A percentile compares a stretch with the other conserved stretches of the same genome.
Evolutionary conservation across 2,888 invertebrate species (phyloP).

Genomic region (Zaprionus lineosus): DNA sequence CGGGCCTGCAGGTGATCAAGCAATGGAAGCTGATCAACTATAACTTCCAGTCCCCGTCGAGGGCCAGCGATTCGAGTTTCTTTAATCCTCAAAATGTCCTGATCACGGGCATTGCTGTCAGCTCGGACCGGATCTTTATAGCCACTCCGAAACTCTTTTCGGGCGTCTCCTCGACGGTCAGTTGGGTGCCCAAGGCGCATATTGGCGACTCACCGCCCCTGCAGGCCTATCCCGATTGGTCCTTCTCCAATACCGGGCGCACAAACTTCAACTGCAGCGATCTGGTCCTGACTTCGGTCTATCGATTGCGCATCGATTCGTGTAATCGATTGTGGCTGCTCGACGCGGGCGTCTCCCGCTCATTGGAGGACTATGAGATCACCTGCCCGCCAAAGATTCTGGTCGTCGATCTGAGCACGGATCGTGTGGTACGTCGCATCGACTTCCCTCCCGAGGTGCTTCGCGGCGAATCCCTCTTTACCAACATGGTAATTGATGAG

Average conservation of each 20-base stretch:
- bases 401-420: conserved; percentile 90
- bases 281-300: conserved; percentile 90
- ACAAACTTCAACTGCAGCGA: conserved; percentile 90
- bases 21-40: conserved; percentile 88
- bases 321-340: conserved; percentile 92
- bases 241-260: conserved; percentile 88
- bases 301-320: conserved; percentile 89
- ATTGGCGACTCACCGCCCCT: conserved; percentile 88
- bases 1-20: conserved; percentile 85
- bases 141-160: conserved; percentile 89
- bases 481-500: conserved; percentile 91
- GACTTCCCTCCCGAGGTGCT: conserved; percentile 89
- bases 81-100: conserved; percentile 88
- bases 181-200: conserved; percentile 87
- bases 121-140: conserved; percentile 88
- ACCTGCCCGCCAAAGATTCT: conserved; percentile 91
- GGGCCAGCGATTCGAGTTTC: conserved; percentile 84
- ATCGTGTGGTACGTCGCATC: conserved; percentile 84
- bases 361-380: conserved; percentile 86
- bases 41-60: conserved; percentile 86
- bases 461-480: conserved; percentile 89
- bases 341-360: conserved; percentile 87
- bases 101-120: conserved; percentile 89
- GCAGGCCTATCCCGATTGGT: conserved; percentile 90
- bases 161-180: conserved; percentile 90